Percentiles rank a stretch among this genome's conserved stretches.
Evolutionary conservation across 2,113 vertebrate species (phyloP).

Genomic region (Perognathus longimembris): DNA sequence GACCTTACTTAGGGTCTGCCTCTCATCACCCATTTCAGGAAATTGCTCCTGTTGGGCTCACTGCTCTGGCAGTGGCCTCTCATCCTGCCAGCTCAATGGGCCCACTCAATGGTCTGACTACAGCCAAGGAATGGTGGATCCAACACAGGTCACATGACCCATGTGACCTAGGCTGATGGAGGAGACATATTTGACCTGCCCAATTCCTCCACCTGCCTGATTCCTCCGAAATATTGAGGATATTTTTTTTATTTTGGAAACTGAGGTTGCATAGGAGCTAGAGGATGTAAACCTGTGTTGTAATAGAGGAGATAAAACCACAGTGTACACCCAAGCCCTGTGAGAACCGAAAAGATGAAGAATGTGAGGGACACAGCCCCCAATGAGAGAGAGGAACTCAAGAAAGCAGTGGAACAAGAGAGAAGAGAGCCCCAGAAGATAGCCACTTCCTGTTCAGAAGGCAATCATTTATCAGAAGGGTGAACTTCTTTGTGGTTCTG

Average conservation of each 20-base stretch:
- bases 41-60: neutral
- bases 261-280: neutral
- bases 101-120: neutral
- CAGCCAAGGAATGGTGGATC: neutral
- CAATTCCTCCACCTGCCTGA: neutral
- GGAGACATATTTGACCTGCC: neutral
- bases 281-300: neutral
- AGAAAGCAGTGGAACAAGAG: conserved; percentile 27
- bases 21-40: neutral
- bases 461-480: neutral
- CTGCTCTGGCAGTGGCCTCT: neutral
- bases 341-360: neutral
- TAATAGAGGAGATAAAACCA: neutral
- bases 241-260: neutral
- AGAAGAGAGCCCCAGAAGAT: neutral
- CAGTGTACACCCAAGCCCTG: neutral
- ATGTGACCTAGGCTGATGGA: neutral
- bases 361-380: neutral
- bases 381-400: neutral
- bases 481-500: neutral
- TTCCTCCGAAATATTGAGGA: neutral
- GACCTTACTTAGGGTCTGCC: neutral
- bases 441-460: conserved; percentile 21
- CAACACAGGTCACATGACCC: neutral
- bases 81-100: too few species aligned